phyloP scores from a whole-genome alignment of 2,797 vertebrate species.

The Enteromius fasciolatus region DNA sequence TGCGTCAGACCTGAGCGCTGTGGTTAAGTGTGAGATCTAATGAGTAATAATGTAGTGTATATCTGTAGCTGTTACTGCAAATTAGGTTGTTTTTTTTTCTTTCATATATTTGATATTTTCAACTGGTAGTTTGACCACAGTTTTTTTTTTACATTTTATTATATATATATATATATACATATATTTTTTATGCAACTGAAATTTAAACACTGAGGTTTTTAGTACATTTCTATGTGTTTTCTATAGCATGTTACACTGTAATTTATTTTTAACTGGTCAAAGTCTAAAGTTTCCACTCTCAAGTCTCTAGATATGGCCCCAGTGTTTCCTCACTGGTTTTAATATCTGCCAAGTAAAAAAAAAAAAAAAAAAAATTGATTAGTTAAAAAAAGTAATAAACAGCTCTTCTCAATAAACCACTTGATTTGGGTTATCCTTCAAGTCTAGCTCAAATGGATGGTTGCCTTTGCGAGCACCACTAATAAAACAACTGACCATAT shows the following conservation, averaged over 20 bases:
- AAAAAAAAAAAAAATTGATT: background rate
- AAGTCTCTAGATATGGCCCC: background rate
- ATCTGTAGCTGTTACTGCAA: background rate
- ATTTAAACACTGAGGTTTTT: background rate
- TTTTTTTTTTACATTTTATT: no score
- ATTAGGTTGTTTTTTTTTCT: background rate
- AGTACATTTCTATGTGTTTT: background rate
- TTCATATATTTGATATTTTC: background rate
- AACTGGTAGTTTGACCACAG: background rate
- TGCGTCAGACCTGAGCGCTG: background rate
- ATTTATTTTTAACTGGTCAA: background rate
- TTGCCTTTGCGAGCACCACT: slow-evolving; percentile 8
- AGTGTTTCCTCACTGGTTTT: background rate
- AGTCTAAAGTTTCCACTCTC: background rate
- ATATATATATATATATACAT: no score
- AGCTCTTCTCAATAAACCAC: slow-evolving; percentile 3
- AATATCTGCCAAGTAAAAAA: background rate
- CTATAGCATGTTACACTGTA: background rate
- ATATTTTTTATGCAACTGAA: background rate
- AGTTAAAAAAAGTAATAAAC: background rate
- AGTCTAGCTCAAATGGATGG: background rate
- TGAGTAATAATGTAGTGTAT: slow-evolving; percentile 24
- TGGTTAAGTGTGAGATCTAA: slow-evolving; percentile 11
- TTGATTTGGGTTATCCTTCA: slow-evolving; percentile 4
- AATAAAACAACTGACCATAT: slow-evolving; percentile 15